Percentiles rank a stretch among this genome's conserved stretches.
These are phyloP conservation scores for Rhynchonycteris naso DNA, from an alignment of 2,797 vertebrate genomes.

Conservation along the genomic window DNA sequence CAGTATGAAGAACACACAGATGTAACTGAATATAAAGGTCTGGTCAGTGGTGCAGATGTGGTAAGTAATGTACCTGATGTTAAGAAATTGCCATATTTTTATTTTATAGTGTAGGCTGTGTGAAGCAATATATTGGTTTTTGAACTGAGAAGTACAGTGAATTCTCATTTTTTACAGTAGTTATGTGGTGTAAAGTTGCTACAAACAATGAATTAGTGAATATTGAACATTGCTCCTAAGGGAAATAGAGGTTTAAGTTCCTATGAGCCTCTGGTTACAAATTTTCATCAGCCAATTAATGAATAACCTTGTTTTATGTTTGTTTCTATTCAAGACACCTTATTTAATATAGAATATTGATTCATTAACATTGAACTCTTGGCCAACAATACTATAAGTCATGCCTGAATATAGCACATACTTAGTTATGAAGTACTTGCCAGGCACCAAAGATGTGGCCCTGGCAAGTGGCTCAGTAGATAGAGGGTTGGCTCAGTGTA, in stretches of 20 bases:
- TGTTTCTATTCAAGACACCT: no score
- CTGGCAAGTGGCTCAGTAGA: no score
- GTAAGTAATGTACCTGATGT: background rate
- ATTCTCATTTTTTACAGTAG: background rate
- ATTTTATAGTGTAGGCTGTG: background rate
- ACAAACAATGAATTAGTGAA: conserved; percentile 2
- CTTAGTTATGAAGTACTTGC: background rate
- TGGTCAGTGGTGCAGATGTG: background rate
- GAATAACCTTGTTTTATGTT: background rate
- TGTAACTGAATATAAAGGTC: background rate
- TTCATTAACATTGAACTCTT: background rate
- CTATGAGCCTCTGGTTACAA: background rate
- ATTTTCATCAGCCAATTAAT: background rate
- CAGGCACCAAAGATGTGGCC: background rate
- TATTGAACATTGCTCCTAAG: background rate
- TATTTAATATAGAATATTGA: no score
- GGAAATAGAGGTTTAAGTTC: background rate
- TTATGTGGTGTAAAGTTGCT: background rate
- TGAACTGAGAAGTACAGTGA: background rate
- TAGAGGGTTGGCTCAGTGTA: no score
- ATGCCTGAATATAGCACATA: background rate
- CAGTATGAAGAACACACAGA: background rate
- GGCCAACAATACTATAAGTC: background rate
- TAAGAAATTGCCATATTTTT: background rate
- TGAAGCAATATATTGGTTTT: background rate